Evolutionary conservation across 1,140 invertebrate species (phyloP), one percentile per base, ranked within the genome.

Genomic region (Ips typographus): DNA sequence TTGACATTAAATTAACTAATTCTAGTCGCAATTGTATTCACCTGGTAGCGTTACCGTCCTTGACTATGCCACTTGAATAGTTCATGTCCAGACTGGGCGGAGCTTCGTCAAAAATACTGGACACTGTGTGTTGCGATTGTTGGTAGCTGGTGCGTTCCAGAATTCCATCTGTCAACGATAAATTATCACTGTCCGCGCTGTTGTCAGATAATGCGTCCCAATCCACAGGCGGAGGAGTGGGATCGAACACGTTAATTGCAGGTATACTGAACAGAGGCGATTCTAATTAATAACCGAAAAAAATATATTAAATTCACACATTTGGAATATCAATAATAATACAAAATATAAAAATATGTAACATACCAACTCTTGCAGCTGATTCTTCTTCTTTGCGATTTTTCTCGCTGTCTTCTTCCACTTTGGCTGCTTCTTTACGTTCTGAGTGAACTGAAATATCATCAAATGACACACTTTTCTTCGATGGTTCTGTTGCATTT

Each of bases 121-220:
- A 70, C n/a, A 3, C 3, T 5, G 58, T 60, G 4, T 8, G 2
- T 36, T 64, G 61, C 5, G 59, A 44, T 40, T 55, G 51, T 42
- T 49, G 38, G 22, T 61, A 43, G 5, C 22, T 8, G 41, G 4
- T n/a, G 38, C 60, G 39, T 22, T 69, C 68, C 8, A 63, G 42
- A 3, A 69, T 49, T 1, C 55, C 69, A 36, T 71, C 69, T 4
- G 41, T 65, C 7, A 65, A 39, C 7, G 69, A 71, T 40, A 65
- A 60, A 2, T 4, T 61, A 4, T 74, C 72, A 2, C 57, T 53
- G 44, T 75, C 73, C 1, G 57, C 65, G 39, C 70, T 69, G n/a
- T 65, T 70, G n/a, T 77, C 74, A 2, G 74, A 76, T 57, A 72
- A 71, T 36, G 57, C 70, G 39, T 76, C 76, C 74, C 74, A 76